Conservation (phyloP, 2,888 invertebrate genomes). For the Isotomurus palustris region DNA sequence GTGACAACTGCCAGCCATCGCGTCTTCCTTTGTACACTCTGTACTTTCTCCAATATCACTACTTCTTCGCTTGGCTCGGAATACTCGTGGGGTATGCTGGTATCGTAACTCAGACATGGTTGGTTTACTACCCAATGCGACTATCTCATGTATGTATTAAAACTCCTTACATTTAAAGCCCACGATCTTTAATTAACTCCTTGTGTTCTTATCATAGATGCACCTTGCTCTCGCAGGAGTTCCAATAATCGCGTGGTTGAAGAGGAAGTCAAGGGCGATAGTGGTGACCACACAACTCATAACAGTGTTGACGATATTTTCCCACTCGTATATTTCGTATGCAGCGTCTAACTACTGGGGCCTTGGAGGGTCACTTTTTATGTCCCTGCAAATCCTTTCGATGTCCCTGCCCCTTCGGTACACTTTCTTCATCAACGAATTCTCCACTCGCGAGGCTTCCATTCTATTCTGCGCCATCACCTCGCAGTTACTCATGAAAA, state of each 20-base stretch:
- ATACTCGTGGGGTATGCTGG: slow-evolving; percentile 2
- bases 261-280: neutral
- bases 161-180: neutral
- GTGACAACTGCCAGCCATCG: no score
- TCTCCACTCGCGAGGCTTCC: slow-evolving; percentile 4
- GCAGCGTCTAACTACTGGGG: neutral
- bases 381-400: neutral
- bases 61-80: slow-evolving; percentile 7
- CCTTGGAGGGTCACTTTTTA: neutral
- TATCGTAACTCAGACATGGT: slow-evolving; percentile 6
- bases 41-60: slow-evolving; percentile 1
- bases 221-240: neutral
- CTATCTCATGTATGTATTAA: slow-evolving; percentile 2
- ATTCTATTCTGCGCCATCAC: neutral
- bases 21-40: no score
- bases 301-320: neutral
- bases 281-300: slow-evolving; percentile 3
- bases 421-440: slow-evolving; percentile 3
- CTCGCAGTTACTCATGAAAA: neutral
- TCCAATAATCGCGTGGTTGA: slow-evolving; percentile 7
- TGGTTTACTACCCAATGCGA: slow-evolving; percentile 1
- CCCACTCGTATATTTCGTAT: neutral
- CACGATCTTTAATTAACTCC: neutral
- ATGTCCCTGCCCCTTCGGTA: slow-evolving; percentile 6
- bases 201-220: neutral